Evolutionary conservation across 2,113 vertebrate genomes (phyloP), one percentile per base, ranked within the genome.

Genomic region (Thunnus thynnus): DNA sequence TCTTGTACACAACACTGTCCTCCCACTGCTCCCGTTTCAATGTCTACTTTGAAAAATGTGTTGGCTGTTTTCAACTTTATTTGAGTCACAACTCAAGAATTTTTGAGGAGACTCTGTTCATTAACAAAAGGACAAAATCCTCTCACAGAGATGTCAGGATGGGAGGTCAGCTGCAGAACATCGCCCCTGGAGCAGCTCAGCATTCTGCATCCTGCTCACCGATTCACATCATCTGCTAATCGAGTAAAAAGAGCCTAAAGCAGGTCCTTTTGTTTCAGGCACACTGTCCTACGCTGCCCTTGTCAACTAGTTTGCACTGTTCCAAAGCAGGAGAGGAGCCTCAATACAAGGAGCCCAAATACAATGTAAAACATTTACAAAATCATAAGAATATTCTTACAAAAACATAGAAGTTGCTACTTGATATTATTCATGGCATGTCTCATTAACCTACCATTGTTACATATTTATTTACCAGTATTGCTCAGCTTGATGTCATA

Each of bases 21-120:
- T 88, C 90, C 88, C 83, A 93, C 56, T 13, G 50, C 74, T 66
- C 64, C 48, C 55, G 30, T 77, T 75, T 84, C 69, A 64, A 48
- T 61, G 72, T 83, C 82, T 60, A 14, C 70, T 85, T 77, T 78
- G 66, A 85, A 84, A 30, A 84, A 71, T 57, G 50, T 65, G 78
- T 85, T 72, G 84, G 84, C 48, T 80, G 71, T 60, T 71, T 83
- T 83, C 72, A 69, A 65, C 66, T 50, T 52, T 48, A 46, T 72
- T 44, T 68, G 65, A 88, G 79, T 70, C 67, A 60, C 60, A 64
- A 62, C 44, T 77, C 20, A 13, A 51, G 20, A 30, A 12, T 44
- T 20, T 44, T 25, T 87, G 55, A 6, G 30, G 51, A 52, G 18
- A 68, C 14, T 30, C 7, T 76, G 22, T 80, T 82, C 72, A 32